A percentile compares a stretch with the other conserved stretches of the same genome.
Evolutionary conservation across 37 sponge, comb jelly and placozoan species (phyloP).

Genomic region (Aphrocallistes beatrix): DNA sequence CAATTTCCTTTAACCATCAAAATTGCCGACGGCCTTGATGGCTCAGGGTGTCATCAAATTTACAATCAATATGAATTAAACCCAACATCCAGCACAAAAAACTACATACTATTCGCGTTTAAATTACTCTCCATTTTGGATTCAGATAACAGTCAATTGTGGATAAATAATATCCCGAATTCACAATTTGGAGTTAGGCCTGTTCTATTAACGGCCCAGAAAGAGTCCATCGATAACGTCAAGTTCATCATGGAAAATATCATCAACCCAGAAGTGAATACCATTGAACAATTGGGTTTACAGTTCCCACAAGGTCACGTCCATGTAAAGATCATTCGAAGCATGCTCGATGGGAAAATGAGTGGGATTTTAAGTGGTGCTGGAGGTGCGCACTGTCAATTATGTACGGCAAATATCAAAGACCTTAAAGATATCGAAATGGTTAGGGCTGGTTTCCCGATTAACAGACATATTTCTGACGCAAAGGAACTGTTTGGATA

Average conservation of each 20-base stretch:
- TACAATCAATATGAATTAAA: slow-evolving; percentile 6
- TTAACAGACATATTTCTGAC: not conserved
- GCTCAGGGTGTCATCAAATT: not conserved
- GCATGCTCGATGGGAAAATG: slow-evolving; percentile 16
- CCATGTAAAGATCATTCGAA: not conserved
- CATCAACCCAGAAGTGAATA: not conserved
- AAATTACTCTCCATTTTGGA: not conserved
- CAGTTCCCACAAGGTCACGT: not conserved
- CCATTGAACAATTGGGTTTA: not conserved
- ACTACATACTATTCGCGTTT: not conserved
- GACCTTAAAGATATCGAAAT: not conserved
- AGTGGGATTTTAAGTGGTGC: not conserved
- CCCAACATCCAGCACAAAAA: not conserved
- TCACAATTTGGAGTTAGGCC: slow-evolving; percentile 7
- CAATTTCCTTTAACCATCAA: not conserved
- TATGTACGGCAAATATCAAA: not conserved
- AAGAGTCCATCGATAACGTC: not conserved
- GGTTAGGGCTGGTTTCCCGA: not conserved
- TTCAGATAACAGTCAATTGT: not conserved
- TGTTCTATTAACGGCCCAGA: slow-evolving; percentile 2
- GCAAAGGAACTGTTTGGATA: not conserved
- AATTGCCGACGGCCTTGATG: not conserved
- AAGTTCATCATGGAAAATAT: slow-evolving; percentile 18
- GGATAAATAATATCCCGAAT: not conserved
- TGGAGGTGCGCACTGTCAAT: slow-evolving; percentile 15